Evolutionary conservation across 1,140 invertebrate species (phyloP), one percentile per base, ranked within the genome.

Genomic region (Zaprionus camerounensis): DNA sequence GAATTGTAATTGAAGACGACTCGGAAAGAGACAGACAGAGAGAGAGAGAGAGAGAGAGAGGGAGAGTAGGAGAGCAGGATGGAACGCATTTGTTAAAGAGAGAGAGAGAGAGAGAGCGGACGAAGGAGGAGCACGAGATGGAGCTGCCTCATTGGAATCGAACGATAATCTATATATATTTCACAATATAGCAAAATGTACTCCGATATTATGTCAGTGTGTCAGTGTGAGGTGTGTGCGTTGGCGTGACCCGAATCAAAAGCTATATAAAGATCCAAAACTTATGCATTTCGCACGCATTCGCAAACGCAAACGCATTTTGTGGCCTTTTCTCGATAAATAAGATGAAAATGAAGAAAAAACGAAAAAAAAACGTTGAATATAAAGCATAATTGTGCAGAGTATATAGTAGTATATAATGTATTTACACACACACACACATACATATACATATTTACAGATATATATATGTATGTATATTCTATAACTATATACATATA

Each of bases 311-410:
- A 9, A 73, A 64, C 67, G 76, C 85, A 88, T 88, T 90, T 88
- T 90, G 85, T 90, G 85, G 85, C 85, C 85, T 90, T 86, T 82
- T 84, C 78, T 85, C 67, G 76, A 71, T 70, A 63, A 78, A 67
- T 65, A 72, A 67, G 62, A 78, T 49, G 28, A 57, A 72, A 74
- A 71, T 71, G 20, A 36, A 38, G 6, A 68, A 28, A 56, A 63
- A 58, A 2, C 12, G 34, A 46, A 63, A 11, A 44, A 58, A 26
- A 11, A 38, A 51, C 38, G 20, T 17, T 51, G 26, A 64, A 69
- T 31, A 49, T 44, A 64, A 41, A 56, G 13, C 26, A 26, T 73
- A 34, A 56, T 67, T 72, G 56, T 72, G 70, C 44, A 34, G 12
- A 41, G 44, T 44, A 36, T 68, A 36, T 59, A 51, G n/a, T 15